Conservation (phyloP, 2,888 invertebrate genomes). For the Patella pellucida region DNA sequence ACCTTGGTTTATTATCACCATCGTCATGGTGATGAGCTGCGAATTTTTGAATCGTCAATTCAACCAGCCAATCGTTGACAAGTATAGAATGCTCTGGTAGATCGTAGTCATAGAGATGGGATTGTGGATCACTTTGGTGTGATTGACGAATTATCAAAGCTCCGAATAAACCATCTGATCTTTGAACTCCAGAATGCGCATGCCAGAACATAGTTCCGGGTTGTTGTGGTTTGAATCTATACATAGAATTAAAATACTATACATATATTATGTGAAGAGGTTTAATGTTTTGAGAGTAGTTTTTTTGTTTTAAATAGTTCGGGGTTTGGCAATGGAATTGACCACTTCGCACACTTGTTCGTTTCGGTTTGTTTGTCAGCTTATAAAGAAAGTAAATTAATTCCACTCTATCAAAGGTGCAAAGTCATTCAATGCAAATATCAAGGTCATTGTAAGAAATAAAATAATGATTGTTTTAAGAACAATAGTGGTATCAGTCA, state of each 20-base stretch:
- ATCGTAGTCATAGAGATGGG: conserved; percentile 88
- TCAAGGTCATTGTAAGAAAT: too few species aligned
- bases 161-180: conserved; percentile 61
- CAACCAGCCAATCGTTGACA: conserved; percentile 87
- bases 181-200: conserved; percentile 60
- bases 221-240: conserved; percentile 55
- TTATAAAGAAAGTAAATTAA: too few species aligned
- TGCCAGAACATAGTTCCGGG: conserved; percentile 66
- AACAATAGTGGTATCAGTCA: too few species aligned
- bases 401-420: too few species aligned
- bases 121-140: conserved; percentile 88
- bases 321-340: too few species aligned
- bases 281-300: too few species aligned
- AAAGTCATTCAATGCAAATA: too few species aligned
- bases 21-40: conserved; percentile 85
- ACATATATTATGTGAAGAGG: too few species aligned
- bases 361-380: too few species aligned
- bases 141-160: conserved; percentile 55
- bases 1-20: conserved; percentile 86
- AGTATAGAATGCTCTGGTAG: conserved; percentile 89
- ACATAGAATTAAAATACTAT: background rate
- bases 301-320: too few species aligned
- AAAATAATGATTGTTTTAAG: too few species aligned
- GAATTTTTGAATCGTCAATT: conserved; percentile 81
- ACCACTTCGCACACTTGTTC: too few species aligned